These are phyloP conservation scores for Eidolon dupreanum DNA, from an alignment of 2,797 vertebrate genomes.

Conservation along the genomic window DNA sequence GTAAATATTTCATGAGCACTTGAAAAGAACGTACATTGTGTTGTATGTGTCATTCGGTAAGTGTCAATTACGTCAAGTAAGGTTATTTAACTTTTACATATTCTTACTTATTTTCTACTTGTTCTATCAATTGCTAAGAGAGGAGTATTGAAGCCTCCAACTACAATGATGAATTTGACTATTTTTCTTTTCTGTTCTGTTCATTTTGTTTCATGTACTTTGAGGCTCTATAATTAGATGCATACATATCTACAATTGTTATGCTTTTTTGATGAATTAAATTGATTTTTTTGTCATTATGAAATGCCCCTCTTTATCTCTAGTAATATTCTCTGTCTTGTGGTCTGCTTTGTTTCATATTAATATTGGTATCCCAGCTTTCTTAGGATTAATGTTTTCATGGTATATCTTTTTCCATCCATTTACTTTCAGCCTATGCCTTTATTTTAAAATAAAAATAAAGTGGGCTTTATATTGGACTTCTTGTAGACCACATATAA, in stretches of 20 bases:
- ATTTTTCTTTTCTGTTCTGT: neutral
- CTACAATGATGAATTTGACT: neutral
- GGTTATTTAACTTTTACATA: neutral
- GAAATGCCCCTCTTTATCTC: neutral
- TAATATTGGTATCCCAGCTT: neutral
- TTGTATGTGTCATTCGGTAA: neutral
- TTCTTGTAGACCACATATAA: neutral
- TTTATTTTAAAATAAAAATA: constrained; percentile 1
- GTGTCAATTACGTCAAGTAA: neutral
- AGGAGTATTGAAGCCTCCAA: neutral
- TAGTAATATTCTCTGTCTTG: neutral
- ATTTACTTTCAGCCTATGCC: neutral
- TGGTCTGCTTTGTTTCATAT: neutral
- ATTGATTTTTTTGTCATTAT: neutral
- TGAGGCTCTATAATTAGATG: neutral
- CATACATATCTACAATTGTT: neutral
- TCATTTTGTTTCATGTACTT: neutral
- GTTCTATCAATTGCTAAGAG: neutral
- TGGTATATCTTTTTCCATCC: neutral
- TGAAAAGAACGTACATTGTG: neutral
- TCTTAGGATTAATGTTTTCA: neutral
- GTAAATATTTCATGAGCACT: neutral
- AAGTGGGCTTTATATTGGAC: neutral
- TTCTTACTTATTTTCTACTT: neutral
- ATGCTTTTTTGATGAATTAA: neutral